phyloP scores from a whole-genome alignment of 2,113 vertebrate species.

The Nicator chloris region DNA sequence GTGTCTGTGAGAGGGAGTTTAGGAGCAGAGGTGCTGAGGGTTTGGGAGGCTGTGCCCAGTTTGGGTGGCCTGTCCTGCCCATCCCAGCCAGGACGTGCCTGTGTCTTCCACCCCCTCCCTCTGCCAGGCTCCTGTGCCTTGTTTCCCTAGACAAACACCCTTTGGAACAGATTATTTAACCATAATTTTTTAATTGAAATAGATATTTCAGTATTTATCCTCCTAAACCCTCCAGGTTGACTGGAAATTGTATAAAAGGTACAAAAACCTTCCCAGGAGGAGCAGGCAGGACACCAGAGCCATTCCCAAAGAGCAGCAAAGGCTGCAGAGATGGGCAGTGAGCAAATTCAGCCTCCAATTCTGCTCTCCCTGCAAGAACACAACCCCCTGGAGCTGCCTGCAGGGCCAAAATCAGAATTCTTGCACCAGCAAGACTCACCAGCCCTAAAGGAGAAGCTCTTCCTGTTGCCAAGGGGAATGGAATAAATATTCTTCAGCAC shows the following conservation, averaged over 20 bases:
- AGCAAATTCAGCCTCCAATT: background rate
- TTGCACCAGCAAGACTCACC: background rate
- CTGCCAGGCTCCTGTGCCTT: rapidly evolving
- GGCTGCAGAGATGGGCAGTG: background rate
- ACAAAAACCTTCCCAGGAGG: background rate
- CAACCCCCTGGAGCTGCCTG: background rate
- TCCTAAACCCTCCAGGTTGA: background rate
- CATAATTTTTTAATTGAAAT: too few relatives aligned
- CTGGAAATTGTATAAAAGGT: background rate
- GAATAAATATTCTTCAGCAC: background rate
- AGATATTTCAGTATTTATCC: background rate
- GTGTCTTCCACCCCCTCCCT: too few relatives aligned
- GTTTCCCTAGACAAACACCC: background rate
- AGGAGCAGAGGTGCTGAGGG: background rate
- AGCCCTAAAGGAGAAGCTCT: background rate
- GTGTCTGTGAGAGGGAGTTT: background rate
- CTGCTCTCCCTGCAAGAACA: background rate
- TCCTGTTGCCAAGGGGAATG: background rate
- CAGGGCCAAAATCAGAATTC: background rate
- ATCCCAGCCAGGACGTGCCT: background rate
- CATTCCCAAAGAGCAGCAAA: background rate
- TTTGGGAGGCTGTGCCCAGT: background rate
- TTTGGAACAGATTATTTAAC: background rate
- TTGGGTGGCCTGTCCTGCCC: background rate
- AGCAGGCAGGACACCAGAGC: background rate